phyloP scores from a whole-genome alignment of 2,113 vertebrate species.

The Sorex fumeus region DNA sequence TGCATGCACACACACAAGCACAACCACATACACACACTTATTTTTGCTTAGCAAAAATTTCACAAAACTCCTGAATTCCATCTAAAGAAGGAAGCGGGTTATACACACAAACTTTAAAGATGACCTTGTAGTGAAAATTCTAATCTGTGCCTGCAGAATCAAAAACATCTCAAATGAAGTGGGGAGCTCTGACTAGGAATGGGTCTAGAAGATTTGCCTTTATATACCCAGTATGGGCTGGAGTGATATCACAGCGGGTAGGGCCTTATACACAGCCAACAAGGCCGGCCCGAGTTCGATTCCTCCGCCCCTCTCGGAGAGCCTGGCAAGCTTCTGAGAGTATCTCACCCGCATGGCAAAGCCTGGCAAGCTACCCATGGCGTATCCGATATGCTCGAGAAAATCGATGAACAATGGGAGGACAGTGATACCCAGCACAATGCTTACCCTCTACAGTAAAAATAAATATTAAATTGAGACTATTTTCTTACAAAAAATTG shows the following conservation, averaged over 20 bases:
- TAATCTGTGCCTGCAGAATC: background rate
- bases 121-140: background rate
- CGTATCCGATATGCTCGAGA: too few relatives aligned
- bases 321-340: too few relatives aligned
- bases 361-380: too few relatives aligned
- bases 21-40: background rate
- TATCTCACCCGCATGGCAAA: too few relatives aligned
- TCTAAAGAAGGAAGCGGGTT: background rate
- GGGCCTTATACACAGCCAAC: too few relatives aligned
- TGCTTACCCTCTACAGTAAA: background rate
- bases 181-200: background rate
- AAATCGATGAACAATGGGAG: too few relatives aligned
- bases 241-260: too few relatives aligned
- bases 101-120: background rate
- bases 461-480: conserved; percentile 1
- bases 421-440: background rate
- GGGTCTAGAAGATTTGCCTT: background rate
- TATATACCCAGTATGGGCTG: background rate
- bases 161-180: background rate
- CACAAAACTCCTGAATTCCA: background rate
- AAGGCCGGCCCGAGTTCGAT: too few relatives aligned
- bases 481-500: background rate
- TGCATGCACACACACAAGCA: too few relatives aligned
- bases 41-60: background rate
- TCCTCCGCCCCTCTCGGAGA: too few relatives aligned